Conservation (phyloP, 2,797 vertebrate species). For the Silurus lanzhouensis region DNA sequence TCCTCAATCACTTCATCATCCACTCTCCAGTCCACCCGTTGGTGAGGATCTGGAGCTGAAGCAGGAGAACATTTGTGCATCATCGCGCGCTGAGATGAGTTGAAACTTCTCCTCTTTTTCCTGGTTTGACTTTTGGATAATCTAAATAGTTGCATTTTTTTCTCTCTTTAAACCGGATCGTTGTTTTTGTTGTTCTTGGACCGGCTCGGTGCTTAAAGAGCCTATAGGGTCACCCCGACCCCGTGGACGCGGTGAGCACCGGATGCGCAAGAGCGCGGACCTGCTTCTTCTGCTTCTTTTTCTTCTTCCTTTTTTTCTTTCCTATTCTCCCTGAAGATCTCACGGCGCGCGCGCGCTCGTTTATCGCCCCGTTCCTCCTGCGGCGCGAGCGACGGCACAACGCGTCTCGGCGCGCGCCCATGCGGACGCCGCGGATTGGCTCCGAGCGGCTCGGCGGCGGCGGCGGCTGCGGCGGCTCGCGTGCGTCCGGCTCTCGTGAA, state of each 20-base stretch:
- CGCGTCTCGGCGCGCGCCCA: constrained; percentile 56
- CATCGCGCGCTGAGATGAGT: not conserved
- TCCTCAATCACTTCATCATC: constrained; percentile 22
- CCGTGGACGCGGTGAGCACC: constrained; percentile 41
- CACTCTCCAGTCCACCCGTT: not conserved
- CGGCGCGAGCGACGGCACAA: no score
- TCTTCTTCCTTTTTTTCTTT: not conserved
- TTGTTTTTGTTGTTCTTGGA: not conserved
- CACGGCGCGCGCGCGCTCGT: not conserved
- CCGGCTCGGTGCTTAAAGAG: not conserved
- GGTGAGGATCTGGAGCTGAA: not conserved
- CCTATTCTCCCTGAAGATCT: not conserved
- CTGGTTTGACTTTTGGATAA: not conserved
- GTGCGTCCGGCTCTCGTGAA: constrained; percentile 23
- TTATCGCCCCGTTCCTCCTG: constrained; percentile 14
- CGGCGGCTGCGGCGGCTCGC: constrained; percentile 3
- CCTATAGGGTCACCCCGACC: constrained; percentile 39
- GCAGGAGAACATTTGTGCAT: not conserved
- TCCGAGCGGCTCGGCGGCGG: constrained; percentile 29
- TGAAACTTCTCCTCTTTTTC: constrained; percentile 21
- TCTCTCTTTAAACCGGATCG: not conserved
- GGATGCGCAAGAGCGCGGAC: constrained; percentile 34
- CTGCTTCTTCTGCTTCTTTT: fast-evolving
- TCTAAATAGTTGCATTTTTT: not conserved
- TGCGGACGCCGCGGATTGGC: constrained; percentile 51